A percentile compares a stretch with the other conserved stretches of the same genome.
Conservation (phyloP, 2,888 invertebrate genomes). For the Suillia variegata region DNA sequence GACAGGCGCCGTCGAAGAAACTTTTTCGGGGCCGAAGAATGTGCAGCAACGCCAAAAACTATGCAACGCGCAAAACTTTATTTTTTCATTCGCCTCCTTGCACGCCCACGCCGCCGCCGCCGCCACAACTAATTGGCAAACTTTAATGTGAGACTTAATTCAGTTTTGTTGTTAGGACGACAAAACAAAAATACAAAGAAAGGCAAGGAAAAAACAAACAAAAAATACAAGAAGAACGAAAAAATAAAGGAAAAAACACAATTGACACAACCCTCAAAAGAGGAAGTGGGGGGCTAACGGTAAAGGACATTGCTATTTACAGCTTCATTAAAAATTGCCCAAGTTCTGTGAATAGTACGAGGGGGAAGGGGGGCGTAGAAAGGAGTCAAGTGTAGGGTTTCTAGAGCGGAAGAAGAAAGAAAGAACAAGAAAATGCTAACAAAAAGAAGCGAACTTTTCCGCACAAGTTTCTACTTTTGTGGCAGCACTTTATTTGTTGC, state of each 20-base stretch:
- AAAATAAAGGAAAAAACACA: not conserved
- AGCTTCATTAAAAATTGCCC: slow-evolving; percentile 48
- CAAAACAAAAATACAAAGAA: not conserved
- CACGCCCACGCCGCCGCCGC: too few relatives aligned
- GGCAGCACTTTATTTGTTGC: too few relatives aligned
- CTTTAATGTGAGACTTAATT: slow-evolving; percentile 54
- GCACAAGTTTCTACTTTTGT: too few relatives aligned
- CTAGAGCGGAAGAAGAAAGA: not conserved
- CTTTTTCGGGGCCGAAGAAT: not conserved
- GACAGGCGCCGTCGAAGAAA: not conserved
- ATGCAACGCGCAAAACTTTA: slow-evolving; percentile 40
- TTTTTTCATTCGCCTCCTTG: too few relatives aligned
- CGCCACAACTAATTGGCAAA: slow-evolving; percentile 51
- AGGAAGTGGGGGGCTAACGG: slow-evolving; percentile 1
- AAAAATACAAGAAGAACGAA: not conserved
- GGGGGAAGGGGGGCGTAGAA: not conserved
- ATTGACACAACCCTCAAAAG: slow-evolving; percentile 22
- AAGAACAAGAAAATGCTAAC: not conserved
- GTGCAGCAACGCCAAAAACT: not conserved
- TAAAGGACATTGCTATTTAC: slow-evolving; percentile 42
- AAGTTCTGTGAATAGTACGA: too few relatives aligned
- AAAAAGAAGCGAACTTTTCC: not conserved
- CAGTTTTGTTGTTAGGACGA: slow-evolving; percentile 31
- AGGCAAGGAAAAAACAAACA: slow-evolving; percentile 3
- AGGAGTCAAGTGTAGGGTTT: not conserved